Conservation (phyloP, 2,797 vertebrate genomes). For the Tympanoctomys barrerae region DNA sequence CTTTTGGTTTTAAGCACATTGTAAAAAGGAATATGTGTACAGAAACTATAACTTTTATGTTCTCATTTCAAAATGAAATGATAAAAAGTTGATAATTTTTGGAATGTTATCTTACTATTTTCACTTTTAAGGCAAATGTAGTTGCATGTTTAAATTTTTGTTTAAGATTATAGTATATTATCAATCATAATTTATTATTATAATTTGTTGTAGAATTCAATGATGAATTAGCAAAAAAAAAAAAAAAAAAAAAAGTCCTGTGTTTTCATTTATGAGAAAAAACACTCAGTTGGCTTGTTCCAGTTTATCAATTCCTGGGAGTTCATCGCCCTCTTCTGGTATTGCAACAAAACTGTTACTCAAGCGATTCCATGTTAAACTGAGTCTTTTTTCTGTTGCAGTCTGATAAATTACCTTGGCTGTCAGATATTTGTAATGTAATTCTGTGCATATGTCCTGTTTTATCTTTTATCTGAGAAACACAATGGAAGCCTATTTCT, state of each 20-base stretch:
- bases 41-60: background rate
- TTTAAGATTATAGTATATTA: background rate
- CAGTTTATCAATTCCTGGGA: background rate
- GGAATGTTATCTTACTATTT: background rate
- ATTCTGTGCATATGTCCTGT: background rate
- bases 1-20: background rate
- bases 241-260: background rate
- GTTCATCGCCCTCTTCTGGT: slow-evolving; percentile 57
- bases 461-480: background rate
- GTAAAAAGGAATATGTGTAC: background rate
- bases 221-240: background rate
- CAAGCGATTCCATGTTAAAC: too few species aligned
- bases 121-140: background rate
- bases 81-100: background rate
- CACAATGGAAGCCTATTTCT: background rate
- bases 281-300: background rate
- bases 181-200: background rate
- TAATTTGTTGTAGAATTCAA: background rate
- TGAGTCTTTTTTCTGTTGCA: background rate
- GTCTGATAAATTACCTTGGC: background rate
- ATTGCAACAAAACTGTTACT: background rate
- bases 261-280: background rate
- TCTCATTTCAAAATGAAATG: background rate
- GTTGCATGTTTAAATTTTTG: background rate
- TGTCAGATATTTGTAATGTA: background rate